Percentiles rank a stretch among this genome's conserved stretches.
These are phyloP conservation scores for Himalopsyche phryganea DNA, from an alignment of 1,140 invertebrate species.

Conservation along the genomic window DNA sequence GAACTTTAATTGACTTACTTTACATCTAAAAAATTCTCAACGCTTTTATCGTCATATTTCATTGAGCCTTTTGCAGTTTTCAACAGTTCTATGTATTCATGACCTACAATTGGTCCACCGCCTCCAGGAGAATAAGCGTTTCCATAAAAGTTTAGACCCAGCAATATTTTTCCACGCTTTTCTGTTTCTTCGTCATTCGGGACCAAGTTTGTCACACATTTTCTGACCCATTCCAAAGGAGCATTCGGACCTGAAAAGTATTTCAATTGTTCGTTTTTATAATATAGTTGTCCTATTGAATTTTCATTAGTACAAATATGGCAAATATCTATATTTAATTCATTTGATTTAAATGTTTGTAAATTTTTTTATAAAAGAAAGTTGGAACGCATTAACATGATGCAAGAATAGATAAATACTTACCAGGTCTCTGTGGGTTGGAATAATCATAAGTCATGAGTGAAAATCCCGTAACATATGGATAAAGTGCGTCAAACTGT, in stretches of 20 bases:
- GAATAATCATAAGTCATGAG: slow-evolving; percentile 96
- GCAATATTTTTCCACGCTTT: slow-evolving; percentile 72
- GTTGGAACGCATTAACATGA: background rate
- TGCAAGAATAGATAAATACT: background rate
- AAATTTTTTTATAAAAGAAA: too few relatives aligned
- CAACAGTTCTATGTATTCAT: slow-evolving; percentile 70
- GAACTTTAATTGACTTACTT: too few relatives aligned
- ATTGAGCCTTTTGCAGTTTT: slow-evolving; percentile 65
- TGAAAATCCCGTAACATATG: slow-evolving; percentile 79
- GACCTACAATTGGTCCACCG: slow-evolving; percentile 73
- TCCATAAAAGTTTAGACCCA: slow-evolving; percentile 94
- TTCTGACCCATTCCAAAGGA: slow-evolving; percentile 77
- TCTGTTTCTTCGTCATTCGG: slow-evolving; percentile 55
- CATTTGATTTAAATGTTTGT: too few relatives aligned
- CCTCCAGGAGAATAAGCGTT: slow-evolving; percentile 78
- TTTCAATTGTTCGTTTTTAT: too few relatives aligned
- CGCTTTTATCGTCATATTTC: slow-evolving; percentile 71
- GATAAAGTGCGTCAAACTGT: slow-evolving; percentile 74
- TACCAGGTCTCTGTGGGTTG: slow-evolving; percentile 72
- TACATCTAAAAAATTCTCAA: slow-evolving; percentile 84
- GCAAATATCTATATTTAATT: too few relatives aligned
- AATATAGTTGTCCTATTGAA: too few relatives aligned
- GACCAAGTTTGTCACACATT: slow-evolving; percentile 72
- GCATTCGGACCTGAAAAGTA: slow-evolving; percentile 70
- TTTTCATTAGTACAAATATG: too few relatives aligned